phyloP scores from a whole-genome alignment of 2,113 vertebrate genomes.

The Ia io region DNA sequence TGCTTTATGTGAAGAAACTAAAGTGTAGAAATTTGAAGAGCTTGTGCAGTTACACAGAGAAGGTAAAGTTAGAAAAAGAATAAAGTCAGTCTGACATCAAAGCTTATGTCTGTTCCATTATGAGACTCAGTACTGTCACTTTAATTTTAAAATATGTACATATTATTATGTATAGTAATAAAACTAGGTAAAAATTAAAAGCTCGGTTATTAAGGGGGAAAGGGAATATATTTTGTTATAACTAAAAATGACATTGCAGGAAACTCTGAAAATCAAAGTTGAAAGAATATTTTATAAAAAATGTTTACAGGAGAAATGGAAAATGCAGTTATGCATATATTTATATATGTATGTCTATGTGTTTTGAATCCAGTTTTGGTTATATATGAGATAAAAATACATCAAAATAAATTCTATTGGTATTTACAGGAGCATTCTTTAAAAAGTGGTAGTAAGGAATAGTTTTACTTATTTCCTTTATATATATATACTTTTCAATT shows the following conservation, averaged over 20 bases:
- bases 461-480: not conserved
- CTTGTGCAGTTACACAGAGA: not conserved
- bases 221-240: not conserved
- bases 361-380: not conserved
- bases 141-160: not conserved
- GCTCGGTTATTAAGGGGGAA: not conserved
- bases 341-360: not conserved
- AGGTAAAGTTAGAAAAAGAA: not conserved
- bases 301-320: not conserved
- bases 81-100: not conserved
- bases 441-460: not conserved
- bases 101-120: not conserved
- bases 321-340: not conserved
- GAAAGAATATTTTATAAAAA: slow-evolving; percentile 1
- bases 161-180: not conserved
- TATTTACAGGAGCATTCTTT: not conserved
- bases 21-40: not conserved
- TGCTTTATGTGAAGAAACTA: not conserved
- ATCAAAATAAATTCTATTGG: not conserved
- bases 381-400: not conserved
- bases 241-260: not conserved
- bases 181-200: not conserved
- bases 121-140: not conserved
- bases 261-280: not conserved
- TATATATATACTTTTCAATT: not conserved